Evolutionary conservation across 2,113 vertebrate species (phyloP).

Genomic region (Scomber japonicus): DNA sequence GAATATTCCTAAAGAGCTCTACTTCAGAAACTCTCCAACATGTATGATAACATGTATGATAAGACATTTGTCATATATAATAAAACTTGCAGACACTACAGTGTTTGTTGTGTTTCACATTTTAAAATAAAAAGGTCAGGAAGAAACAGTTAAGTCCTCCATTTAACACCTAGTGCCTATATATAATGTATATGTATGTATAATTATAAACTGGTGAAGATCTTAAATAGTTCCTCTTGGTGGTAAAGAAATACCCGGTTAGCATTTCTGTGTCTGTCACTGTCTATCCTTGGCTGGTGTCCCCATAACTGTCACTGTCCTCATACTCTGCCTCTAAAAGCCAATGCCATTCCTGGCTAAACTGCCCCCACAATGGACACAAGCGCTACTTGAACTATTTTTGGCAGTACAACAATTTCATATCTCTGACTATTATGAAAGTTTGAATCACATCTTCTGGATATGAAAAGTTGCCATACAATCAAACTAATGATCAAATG

Average conservation of each 20-base stretch:
- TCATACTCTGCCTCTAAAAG: not conserved
- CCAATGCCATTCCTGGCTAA: not conserved
- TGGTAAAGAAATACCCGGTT: conserved; percentile 23
- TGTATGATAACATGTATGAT: not conserved
- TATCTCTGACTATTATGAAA: conserved; percentile 1
- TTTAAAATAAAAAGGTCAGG: conserved; percentile 3
- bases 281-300: conserved; percentile 40
- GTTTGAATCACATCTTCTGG: not conserved
- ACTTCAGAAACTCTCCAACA: conserved; percentile 25
- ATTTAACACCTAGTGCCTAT: conserved; percentile 4
- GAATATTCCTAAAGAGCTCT: conserved; percentile 29
- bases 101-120: not conserved
- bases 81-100: not conserved
- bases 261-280: conserved; percentile 46
- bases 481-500: not conserved
- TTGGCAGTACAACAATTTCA: not conserved
- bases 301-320: conserved; percentile 18
- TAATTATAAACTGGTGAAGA: conserved; percentile 59
- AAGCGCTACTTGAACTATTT: not conserved
- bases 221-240: conserved; percentile 67
- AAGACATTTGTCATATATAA: not conserved
- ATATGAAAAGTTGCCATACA: not conserved
- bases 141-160: conserved; percentile 11
- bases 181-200: not conserved
- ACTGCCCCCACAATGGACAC: conserved; percentile 4